These are phyloP conservation scores for Megaustenia siamemsis DNA, from an alignment of 2,888 invertebrate genomes.

Conservation along the genomic window DNA sequence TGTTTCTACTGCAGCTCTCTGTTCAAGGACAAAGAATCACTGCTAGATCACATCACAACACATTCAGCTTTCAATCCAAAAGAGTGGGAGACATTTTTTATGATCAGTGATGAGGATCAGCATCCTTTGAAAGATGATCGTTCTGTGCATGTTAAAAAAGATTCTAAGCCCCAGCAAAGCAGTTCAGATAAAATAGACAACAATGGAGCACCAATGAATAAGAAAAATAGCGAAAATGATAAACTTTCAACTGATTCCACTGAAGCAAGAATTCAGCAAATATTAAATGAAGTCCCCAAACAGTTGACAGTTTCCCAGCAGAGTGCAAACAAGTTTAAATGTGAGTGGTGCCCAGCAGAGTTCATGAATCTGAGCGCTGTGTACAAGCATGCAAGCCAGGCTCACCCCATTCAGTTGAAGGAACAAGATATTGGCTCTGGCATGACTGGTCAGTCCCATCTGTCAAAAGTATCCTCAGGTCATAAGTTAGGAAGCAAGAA, in stretches of 20 bases:
- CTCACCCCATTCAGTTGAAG: slow-evolving; percentile 71
- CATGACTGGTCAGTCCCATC: not conserved
- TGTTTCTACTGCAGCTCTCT: slow-evolving; percentile 74
- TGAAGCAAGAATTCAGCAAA: slow-evolving; percentile 52
- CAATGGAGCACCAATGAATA: not conserved
- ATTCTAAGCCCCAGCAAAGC: not conserved
- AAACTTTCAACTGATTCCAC: slow-evolving; percentile 28
- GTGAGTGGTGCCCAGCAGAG: slow-evolving; percentile 75
- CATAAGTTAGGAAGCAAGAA: not conserved
- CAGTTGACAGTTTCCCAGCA: slow-evolving; percentile 39
- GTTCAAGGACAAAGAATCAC: slow-evolving; percentile 66
- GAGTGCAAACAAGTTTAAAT: slow-evolving; percentile 58
- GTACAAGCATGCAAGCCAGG: slow-evolving; percentile 72
- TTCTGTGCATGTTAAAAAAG: not conserved
- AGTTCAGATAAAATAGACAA: not conserved
- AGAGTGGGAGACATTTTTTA: slow-evolving; percentile 64
- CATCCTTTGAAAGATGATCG: slow-evolving; percentile 3
- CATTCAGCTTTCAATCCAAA: slow-evolving; percentile 71
- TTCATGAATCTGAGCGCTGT: slow-evolving; percentile 71
- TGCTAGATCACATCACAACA: slow-evolving; percentile 72
- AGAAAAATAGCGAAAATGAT: slow-evolving; percentile 7
- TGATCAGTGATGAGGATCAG: slow-evolving; percentile 52
- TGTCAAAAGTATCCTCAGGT: not conserved
- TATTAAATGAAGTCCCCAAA: slow-evolving; percentile 45
- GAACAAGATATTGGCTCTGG: slow-evolving; percentile 65